Conservation (phyloP, 2,888 invertebrate genomes). For the Dicyrtoma fusca region DNA sequence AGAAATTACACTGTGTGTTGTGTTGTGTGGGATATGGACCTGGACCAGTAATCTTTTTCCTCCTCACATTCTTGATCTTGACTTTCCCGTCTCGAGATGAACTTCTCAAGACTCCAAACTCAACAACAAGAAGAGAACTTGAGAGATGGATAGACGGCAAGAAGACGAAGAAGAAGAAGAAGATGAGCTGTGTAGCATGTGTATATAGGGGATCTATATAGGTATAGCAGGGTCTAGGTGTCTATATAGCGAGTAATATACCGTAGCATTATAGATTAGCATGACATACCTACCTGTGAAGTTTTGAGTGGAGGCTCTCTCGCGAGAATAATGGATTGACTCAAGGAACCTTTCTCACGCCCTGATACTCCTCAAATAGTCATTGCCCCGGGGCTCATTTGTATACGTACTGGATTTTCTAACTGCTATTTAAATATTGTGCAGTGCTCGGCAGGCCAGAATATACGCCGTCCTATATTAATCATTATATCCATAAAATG, state of each 20-base stretch:
- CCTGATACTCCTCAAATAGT: conserved; percentile 43
- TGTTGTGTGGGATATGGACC: conserved; percentile 29
- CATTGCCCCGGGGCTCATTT: conserved; percentile 33
- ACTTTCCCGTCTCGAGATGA: too few species aligned
- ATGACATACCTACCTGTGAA: too few species aligned
- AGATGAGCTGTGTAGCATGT: neutral
- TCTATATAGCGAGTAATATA: neutral
- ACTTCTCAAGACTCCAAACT: conserved; percentile 3
- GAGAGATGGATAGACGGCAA: neutral
- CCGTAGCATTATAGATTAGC: too few species aligned
- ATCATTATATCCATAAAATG: too few species aligned
- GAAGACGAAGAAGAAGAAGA: neutral
- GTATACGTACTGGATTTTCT: neutral
- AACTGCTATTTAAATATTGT: too few species aligned
- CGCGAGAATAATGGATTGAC: conserved; percentile 38
- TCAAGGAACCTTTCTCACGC: conserved; percentile 56
- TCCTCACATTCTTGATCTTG: neutral
- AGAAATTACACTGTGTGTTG: too few species aligned
- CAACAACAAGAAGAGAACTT: neutral
- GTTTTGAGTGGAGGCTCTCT: neutral
- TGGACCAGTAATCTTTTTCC: conserved; percentile 17
- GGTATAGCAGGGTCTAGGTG: neutral
- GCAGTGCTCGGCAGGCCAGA: too few species aligned
- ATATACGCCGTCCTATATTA: too few species aligned
- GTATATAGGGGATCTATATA: conserved; percentile 3